phyloP scores from a whole-genome alignment of 1,140 invertebrate genomes.

The Solenopsis invicta region DNA sequence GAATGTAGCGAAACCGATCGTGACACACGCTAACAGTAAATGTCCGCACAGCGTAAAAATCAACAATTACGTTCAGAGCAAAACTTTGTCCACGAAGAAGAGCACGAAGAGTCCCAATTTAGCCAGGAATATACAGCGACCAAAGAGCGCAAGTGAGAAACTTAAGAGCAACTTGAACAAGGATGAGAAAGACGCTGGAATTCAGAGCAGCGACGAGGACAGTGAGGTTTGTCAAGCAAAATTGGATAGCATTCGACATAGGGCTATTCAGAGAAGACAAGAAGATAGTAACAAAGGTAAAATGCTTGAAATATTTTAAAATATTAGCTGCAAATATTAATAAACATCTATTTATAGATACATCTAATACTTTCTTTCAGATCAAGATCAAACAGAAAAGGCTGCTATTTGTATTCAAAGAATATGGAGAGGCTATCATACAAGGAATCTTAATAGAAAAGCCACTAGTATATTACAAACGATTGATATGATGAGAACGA shows the following conservation, averaged over 20 bases:
- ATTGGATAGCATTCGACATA: conserved; percentile 88
- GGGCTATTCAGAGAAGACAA: conserved; percentile 88
- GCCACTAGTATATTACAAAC: conserved; percentile 92
- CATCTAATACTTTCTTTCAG: conserved; percentile 54
- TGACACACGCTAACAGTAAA: conserved; percentile 78
- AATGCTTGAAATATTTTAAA: conserved; percentile 62
- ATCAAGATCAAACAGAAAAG: conserved; percentile 83
- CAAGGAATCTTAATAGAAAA: conserved; percentile 92
- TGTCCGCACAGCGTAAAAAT: conserved; percentile 84
- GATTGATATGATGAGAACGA: conserved; percentile 92
- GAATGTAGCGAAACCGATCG: conserved; percentile 81
- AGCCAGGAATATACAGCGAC: conserved; percentile 77
- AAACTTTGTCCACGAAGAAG: conserved; percentile 79
- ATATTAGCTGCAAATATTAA: background rate
- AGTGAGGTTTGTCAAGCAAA: conserved; percentile 89
- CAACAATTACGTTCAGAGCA: conserved; percentile 85
- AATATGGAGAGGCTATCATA: conserved; percentile 95
- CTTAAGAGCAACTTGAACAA: conserved; percentile 76
- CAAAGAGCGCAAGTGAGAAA: conserved; percentile 78
- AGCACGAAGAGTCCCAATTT: conserved; percentile 80
- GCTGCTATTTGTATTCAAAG: conserved; percentile 95
- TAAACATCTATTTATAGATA: background rate
- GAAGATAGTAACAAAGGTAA: conserved; percentile 85
- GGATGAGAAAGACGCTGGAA: conserved; percentile 68
- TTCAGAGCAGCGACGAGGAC: conserved; percentile 87